These are phyloP conservation scores for Listrodromus nycthemerus DNA, from an alignment of 2,888 invertebrate species.

Conservation along the genomic window DNA sequence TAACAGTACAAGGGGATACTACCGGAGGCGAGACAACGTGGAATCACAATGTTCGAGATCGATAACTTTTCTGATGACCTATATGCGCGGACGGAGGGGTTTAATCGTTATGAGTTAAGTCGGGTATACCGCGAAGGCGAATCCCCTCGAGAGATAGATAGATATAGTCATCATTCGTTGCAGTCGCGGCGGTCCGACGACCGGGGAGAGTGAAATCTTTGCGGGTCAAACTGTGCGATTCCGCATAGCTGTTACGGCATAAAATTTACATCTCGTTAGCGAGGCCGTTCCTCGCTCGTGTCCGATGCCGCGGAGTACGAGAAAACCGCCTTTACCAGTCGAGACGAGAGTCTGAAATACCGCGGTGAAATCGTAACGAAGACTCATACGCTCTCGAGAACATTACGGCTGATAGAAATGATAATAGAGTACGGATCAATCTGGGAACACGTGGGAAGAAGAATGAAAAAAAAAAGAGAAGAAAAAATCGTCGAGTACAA, in stretches of 20 bases:
- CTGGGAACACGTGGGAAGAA: constrained; percentile 15
- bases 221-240: constrained; percentile 61
- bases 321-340: constrained; percentile 6
- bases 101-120: constrained; percentile 44
- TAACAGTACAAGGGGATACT: not conserved
- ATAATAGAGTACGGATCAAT: constrained; percentile 21
- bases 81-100: constrained; percentile 1
- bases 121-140: constrained; percentile 17
- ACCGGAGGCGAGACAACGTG: constrained; percentile 1
- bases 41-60: constrained; percentile 17
- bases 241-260: constrained; percentile 51
- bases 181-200: constrained; percentile 28
- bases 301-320: not conserved
- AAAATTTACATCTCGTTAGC: constrained; percentile 72
- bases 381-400: not conserved
- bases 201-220: constrained; percentile 59
- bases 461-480: not conserved
- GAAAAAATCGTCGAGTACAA: constrained; percentile 1
- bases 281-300: constrained; percentile 22
- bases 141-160: constrained; percentile 17
- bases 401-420: constrained; percentile 5
- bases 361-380: not conserved
- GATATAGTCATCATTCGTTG: constrained; percentile 1
- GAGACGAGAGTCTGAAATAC: constrained; percentile 13
- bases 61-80: constrained; percentile 40